A percentile compares a stretch with the other conserved stretches of the same genome.
Conservation (phyloP, 1,140 invertebrate species). For the Diachasma alloeum region DNA sequence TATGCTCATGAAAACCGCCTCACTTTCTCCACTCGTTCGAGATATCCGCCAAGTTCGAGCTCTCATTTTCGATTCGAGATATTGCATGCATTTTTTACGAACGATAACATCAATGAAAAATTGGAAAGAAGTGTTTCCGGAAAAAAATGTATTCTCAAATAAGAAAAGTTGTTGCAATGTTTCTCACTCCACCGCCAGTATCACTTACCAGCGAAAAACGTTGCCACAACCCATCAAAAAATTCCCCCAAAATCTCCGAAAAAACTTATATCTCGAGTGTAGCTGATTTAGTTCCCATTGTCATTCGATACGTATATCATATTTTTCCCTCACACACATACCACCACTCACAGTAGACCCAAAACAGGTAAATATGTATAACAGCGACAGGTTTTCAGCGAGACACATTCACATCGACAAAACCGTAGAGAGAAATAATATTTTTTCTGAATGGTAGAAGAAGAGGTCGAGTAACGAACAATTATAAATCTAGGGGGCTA, state of each 20-base stretch:
- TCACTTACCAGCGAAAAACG: not conserved
- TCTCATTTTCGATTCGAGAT: too few species aligned
- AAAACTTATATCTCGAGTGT: not conserved
- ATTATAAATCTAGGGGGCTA: conserved; percentile 29
- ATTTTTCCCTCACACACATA: not conserved
- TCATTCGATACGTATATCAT: not conserved
- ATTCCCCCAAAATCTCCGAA: not conserved
- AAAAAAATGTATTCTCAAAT: too few species aligned
- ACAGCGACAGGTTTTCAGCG: conserved; percentile 7
- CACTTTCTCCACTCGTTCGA: too few species aligned
- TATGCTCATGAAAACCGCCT: too few species aligned
- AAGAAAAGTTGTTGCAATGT: too few species aligned
- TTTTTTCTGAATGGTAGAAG: conserved; percentile 8
- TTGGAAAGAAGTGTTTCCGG: too few species aligned
- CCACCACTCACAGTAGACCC: not conserved
- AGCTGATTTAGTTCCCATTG: conserved; percentile 17
- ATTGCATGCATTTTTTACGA: too few species aligned
- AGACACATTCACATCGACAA: not conserved
- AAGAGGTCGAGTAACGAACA: conserved; percentile 25
- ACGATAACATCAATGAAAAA: too few species aligned
- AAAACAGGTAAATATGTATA: conserved; percentile 20
- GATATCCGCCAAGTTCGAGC: too few species aligned
- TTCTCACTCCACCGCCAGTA: not conserved
- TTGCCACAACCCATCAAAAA: not conserved
- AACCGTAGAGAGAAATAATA: not conserved